Percentiles rank a stretch among this genome's conserved stretches.
Evolutionary conservation across 2,888 invertebrate genomes (phyloP).

Genomic region (Aethes cnicana): DNA sequence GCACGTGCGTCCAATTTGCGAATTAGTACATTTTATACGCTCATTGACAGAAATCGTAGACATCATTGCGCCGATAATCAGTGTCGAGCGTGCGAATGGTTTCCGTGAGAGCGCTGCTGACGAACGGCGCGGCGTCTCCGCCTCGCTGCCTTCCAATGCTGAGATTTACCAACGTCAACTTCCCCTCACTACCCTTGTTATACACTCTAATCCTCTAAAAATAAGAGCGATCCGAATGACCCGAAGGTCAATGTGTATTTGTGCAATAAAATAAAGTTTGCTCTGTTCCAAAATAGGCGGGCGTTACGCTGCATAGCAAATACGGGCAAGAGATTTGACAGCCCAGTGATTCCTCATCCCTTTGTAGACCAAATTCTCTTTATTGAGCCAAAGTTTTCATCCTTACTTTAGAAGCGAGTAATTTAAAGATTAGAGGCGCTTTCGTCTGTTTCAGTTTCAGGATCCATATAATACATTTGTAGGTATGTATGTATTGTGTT

Average conservation of each 20-base stretch:
- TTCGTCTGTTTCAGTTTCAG: too few species aligned
- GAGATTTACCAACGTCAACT: conserved; percentile 19
- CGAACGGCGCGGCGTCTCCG: conserved; percentile 30
- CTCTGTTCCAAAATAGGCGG: conserved; percentile 18
- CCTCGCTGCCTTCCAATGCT: conserved; percentile 29
- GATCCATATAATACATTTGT: too few species aligned
- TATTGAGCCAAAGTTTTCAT: too few species aligned
- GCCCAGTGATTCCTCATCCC: conserved; percentile 5
- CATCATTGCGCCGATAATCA: conserved; percentile 35
- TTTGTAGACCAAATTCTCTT: conserved; percentile 6
- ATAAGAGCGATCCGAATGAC: neutral
- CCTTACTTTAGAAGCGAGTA: too few species aligned
- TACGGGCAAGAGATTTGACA: conserved; percentile 19
- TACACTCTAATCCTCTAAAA: neutral
- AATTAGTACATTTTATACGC: conserved; percentile 34
- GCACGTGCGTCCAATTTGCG: conserved; percentile 42
- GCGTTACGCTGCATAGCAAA: conserved; percentile 16
- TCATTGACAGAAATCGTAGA: conserved; percentile 33
- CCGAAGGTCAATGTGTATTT: neutral
- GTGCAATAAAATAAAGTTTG: conserved; percentile 20
- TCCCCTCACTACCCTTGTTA: conserved; percentile 4
- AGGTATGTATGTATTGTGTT: too few species aligned
- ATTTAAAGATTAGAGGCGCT: too few species aligned
- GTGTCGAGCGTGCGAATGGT: conserved; percentile 36
- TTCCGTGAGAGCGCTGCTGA: conserved; percentile 41